Evolutionary conservation across 1,140 invertebrate species (phyloP).

Genomic region (Drosophila arawakana): DNA sequence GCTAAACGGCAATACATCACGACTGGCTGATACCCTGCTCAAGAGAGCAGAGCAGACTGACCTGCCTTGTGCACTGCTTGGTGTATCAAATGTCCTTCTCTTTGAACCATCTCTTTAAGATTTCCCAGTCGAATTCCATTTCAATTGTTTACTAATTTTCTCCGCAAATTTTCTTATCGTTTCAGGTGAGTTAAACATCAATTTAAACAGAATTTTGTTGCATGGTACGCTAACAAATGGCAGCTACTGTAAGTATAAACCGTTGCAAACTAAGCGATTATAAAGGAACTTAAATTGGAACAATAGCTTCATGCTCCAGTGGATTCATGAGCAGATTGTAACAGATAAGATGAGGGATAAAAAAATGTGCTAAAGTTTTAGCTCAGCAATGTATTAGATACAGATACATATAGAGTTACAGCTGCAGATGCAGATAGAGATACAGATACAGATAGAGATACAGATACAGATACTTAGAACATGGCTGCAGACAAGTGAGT

Average conservation of each 20-base stretch:
- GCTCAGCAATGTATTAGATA: background rate
- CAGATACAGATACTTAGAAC: conserved; percentile 15
- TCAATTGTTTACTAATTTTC: conserved; percentile 17
- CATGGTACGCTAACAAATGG: conserved; percentile 28
- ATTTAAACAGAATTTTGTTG: conserved; percentile 10
- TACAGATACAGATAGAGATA: conserved; percentile 15
- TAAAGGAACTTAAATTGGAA: conserved; percentile 11
- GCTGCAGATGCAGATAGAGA: background rate
- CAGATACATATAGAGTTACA: conserved; percentile 5
- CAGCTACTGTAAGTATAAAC: conserved; percentile 70
- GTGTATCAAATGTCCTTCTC: too few species aligned
- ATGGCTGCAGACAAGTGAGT: conserved; percentile 9
- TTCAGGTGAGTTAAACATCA: conserved; percentile 64
- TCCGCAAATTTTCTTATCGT: conserved; percentile 31
- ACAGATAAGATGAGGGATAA: background rate
- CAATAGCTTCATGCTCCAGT: background rate
- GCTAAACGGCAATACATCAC: background rate
- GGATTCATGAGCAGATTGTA: conserved; percentile 26
- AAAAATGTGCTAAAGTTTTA: background rate
- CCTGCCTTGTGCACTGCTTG: too few species aligned
- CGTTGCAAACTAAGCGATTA: background rate
- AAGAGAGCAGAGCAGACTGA: too few species aligned
- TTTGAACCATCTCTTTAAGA: too few species aligned
- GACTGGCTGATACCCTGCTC: background rate
- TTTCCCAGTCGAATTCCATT: background rate